phyloP scores from a whole-genome alignment of 2,888 invertebrate genomes.

The Automeris io region DNA sequence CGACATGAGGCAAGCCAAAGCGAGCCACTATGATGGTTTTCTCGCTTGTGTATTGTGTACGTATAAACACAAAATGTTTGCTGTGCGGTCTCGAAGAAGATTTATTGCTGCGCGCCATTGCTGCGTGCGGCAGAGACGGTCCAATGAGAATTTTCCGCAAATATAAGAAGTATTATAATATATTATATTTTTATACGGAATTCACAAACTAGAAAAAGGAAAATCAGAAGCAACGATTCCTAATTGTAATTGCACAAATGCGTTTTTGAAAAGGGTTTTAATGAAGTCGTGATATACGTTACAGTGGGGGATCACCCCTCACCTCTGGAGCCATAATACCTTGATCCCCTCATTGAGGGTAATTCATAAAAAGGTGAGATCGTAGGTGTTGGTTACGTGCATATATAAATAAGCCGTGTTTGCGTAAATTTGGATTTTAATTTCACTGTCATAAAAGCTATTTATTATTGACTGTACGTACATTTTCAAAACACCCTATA shows the following conservation, averaged over 20 bases:
- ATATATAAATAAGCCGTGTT: neutral
- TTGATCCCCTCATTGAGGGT: conserved; percentile 16
- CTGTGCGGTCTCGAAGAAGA: too few species aligned
- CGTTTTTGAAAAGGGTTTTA: conserved; percentile 54
- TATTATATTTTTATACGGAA: too few species aligned
- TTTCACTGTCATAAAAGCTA: neutral
- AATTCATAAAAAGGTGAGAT: conserved; percentile 13
- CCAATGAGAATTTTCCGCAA: too few species aligned
- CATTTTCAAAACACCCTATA: neutral
- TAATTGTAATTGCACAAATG: conserved; percentile 52
- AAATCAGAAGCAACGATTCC: conserved; percentile 27
- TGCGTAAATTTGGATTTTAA: neutral
- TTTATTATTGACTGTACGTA: neutral
- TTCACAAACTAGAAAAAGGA: too few species aligned
- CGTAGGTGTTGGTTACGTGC: conserved; percentile 18
- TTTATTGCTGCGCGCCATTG: too few species aligned
- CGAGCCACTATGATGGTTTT: too few species aligned
- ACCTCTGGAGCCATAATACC: conserved; percentile 17
- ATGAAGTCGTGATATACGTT: conserved; percentile 45
- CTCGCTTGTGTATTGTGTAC: too few species aligned
- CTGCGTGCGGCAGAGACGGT: too few species aligned
- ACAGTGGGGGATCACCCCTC: conserved; percentile 27
- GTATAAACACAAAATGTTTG: too few species aligned
- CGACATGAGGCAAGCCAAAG: too few species aligned
- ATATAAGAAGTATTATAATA: too few species aligned